Evolutionary conservation across 1,140 invertebrate species (phyloP).

Genomic region (Megalonaias nervosa): DNA sequence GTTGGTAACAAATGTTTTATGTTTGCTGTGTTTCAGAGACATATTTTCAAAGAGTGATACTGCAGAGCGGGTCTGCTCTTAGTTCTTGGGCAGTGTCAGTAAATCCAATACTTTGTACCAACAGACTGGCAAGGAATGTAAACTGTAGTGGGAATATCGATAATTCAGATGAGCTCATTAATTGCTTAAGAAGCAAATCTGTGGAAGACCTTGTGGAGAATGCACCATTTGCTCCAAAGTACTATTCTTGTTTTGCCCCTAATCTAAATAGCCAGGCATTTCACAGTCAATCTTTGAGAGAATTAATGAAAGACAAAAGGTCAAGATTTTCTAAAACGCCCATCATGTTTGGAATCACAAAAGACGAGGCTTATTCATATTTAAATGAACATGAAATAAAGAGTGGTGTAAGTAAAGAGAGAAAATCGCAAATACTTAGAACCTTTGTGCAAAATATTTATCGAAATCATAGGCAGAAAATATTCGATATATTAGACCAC

Average conservation of each 20-base stretch:
- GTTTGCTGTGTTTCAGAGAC: conserved; percentile 77
- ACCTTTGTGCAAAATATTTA: conserved; percentile 91
- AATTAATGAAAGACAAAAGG: no score
- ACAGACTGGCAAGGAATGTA: conserved; percentile 86
- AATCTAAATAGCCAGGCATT: conserved; percentile 73
- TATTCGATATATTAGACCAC: conserved; percentile 97
- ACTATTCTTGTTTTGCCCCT: conserved; percentile 80
- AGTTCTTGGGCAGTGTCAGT: conserved; percentile 93
- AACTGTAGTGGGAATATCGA: conserved; percentile 80
- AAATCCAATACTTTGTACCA: conserved; percentile 88
- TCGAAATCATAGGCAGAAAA: conserved; percentile 94
- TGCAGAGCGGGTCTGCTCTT: conserved; percentile 95
- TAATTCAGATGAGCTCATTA: conserved; percentile 78
- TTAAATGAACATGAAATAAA: conserved; percentile 92
- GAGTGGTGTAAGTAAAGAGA: conserved; percentile 91
- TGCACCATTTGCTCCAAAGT: conserved; percentile 74
- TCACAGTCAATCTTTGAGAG: no score
- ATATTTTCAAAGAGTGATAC: conserved; percentile 92
- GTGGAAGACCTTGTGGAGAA: conserved; percentile 84
- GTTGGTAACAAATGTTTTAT: neutral
- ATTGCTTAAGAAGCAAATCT: conserved; percentile 86
- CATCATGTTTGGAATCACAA: conserved; percentile 93
- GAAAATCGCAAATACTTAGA: conserved; percentile 91
- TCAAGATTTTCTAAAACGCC: conserved; percentile 74
- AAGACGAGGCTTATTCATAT: conserved; percentile 90